A percentile compares a stretch with the other conserved stretches of the same genome.
Evolutionary conservation across 2,888 invertebrate species (phyloP).

Genomic region (Heliconius sara): DNA sequence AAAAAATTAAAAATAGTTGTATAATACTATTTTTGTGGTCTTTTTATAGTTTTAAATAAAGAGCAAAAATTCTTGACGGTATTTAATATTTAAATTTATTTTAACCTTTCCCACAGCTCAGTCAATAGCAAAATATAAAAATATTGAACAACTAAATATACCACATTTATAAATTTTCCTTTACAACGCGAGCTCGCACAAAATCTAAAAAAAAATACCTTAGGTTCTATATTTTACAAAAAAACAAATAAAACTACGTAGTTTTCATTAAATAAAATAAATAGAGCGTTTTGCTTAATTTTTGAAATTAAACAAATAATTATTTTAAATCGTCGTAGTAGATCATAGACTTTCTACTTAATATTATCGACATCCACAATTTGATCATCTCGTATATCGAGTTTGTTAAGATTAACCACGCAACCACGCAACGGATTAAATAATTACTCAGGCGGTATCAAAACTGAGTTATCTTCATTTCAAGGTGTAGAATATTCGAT

Average conservation of each 20-base stretch:
- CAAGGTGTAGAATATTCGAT: conserved; percentile 42
- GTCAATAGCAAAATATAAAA: too few relatives aligned
- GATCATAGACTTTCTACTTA: neutral
- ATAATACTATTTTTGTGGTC: too few relatives aligned
- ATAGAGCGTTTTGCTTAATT: too few relatives aligned
- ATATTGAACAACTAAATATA: too few relatives aligned
- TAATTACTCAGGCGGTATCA: conserved; percentile 52
- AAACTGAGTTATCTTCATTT: conserved; percentile 50
- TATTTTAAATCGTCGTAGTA: neutral
- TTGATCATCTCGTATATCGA: conserved; percentile 31
- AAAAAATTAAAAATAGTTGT: too few relatives aligned
- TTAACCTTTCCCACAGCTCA: too few relatives aligned
- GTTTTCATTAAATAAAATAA: neutral
- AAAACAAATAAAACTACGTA: neutral
- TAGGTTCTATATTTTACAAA: neutral
- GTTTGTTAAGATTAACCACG: conserved; percentile 46
- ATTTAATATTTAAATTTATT: too few relatives aligned
- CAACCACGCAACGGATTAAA: conserved; percentile 45
- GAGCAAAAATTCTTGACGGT: too few relatives aligned
- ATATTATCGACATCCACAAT: conserved; percentile 3
- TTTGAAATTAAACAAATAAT: too few relatives aligned
- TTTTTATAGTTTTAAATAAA: too few relatives aligned
- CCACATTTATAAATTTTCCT: too few relatives aligned
- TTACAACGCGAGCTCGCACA: too few relatives aligned
- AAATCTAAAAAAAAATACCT: neutral